Conservation (phyloP, 1,140 invertebrate species). For the Plutomurus gul region DNA sequence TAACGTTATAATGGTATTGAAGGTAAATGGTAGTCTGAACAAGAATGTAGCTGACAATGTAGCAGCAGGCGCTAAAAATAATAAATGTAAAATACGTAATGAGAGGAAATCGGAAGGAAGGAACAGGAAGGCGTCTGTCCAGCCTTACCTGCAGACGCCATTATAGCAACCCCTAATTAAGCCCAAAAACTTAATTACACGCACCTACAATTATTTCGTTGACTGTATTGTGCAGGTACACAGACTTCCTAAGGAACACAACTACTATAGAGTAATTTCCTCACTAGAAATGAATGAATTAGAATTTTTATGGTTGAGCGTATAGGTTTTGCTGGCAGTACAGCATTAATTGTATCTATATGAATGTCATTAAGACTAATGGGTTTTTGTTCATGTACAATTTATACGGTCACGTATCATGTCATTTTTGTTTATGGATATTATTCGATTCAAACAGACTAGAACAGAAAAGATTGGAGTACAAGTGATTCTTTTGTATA, state of each 20-base stretch:
- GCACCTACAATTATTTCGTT: conserved; percentile 18
- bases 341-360: neutral
- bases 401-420: conserved; percentile 6
- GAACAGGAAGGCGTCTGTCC: conserved; percentile 5
- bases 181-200: conserved; percentile 14
- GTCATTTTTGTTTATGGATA: too few species aligned
- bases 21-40: too few species aligned
- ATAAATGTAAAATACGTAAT: conserved; percentile 6
- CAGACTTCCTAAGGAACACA: too few species aligned
- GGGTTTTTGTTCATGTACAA: neutral
- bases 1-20: too few species aligned
- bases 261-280: too few species aligned
- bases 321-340: neutral
- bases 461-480: too few species aligned
- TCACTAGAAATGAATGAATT: too few species aligned
- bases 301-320: too few species aligned
- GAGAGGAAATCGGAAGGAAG: conserved; percentile 33
- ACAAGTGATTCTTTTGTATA: too few species aligned
- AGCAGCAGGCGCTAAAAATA: conserved; percentile 6
- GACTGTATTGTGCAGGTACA: neutral
- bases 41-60: neutral
- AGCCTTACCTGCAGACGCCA: neutral
- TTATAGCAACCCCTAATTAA: conserved; percentile 1
- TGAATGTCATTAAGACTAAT: conserved; percentile 1
- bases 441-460: too few species aligned